A percentile compares a stretch with the other conserved stretches of the same genome.
These are phyloP conservation scores for Platyrinchus mystaceus DNA, from an alignment of 2,797 vertebrate species.

Conservation along the genomic window DNA sequence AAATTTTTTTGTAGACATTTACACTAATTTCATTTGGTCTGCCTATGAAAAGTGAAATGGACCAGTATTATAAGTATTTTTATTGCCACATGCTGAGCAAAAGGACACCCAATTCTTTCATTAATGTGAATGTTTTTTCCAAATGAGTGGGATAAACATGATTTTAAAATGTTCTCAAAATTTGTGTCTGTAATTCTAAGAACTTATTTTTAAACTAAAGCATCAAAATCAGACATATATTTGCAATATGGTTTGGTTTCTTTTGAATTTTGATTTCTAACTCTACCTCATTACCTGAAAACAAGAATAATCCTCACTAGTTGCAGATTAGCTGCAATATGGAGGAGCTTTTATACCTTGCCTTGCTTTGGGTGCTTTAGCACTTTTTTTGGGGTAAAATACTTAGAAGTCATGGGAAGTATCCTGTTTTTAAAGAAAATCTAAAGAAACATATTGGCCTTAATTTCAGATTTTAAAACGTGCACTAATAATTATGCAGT, in stretches of 20 bases:
- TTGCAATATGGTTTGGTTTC: background rate
- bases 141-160: background rate
- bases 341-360: background rate
- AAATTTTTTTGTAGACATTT: background rate
- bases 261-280: background rate
- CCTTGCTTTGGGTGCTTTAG: background rate
- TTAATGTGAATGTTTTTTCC: background rate
- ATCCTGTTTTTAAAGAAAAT: background rate
- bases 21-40: background rate
- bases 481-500: background rate
- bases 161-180: background rate
- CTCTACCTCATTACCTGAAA: background rate
- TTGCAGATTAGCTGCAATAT: background rate
- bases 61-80: background rate
- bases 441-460: background rate
- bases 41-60: background rate
- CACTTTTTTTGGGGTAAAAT: background rate
- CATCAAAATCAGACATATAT: background rate
- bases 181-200: background rate
- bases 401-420: background rate
- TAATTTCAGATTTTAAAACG: background rate
- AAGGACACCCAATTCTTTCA: background rate
- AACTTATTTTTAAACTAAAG: background rate
- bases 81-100: background rate
- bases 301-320: background rate